These are phyloP conservation scores for Atherix ibis DNA, from an alignment of 2,888 invertebrate genomes.

Conservation along the genomic window DNA sequence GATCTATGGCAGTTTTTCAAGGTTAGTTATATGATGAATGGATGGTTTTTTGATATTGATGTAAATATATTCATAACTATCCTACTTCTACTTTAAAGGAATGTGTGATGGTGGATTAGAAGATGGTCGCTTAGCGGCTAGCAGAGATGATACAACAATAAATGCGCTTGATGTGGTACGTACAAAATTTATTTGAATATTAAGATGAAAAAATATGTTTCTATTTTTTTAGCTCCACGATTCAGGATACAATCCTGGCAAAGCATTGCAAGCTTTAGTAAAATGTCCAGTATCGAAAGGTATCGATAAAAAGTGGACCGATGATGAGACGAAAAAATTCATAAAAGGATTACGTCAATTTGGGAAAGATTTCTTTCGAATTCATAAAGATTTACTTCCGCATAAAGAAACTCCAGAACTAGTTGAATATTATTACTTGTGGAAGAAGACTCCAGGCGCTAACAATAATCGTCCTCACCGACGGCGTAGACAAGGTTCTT, in stretches of 20 bases:
- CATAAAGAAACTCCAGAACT: conserved; percentile 95
- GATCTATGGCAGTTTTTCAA: conserved; percentile 97
- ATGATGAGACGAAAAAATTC: conserved; percentile 96
- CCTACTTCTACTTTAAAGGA: conserved; percentile 43
- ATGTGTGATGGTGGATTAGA: conserved; percentile 98
- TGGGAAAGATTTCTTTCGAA: conserved; percentile 98
- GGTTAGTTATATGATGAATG: conserved; percentile 14
- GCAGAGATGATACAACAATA: conserved; percentile 92
- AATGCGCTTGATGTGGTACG: conserved; percentile 85
- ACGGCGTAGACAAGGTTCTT: conserved; percentile 69
- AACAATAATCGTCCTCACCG: conserved; percentile 91
- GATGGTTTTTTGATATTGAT: background rate
- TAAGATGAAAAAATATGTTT: background rate
- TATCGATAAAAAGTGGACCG: conserved; percentile 95
- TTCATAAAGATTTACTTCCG: conserved; percentile 87
- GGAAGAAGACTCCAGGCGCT: conserved; percentile 99
- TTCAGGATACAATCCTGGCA: conserved; percentile 90
- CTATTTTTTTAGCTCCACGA: conserved; percentile 60
- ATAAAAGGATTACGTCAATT: conserved; percentile 95
- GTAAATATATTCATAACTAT: no score
- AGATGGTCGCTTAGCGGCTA: conserved; percentile 93
- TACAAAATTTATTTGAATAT: conserved; percentile 14
- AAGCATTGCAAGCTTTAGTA: conserved; percentile 88
- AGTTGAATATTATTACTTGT: conserved; percentile 97
- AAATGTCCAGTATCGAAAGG: conserved; percentile 95